Base-by-base conservation (phyloP, 2,113 vertebrate species). In the Pygoscelis antarcticus region DNA sequence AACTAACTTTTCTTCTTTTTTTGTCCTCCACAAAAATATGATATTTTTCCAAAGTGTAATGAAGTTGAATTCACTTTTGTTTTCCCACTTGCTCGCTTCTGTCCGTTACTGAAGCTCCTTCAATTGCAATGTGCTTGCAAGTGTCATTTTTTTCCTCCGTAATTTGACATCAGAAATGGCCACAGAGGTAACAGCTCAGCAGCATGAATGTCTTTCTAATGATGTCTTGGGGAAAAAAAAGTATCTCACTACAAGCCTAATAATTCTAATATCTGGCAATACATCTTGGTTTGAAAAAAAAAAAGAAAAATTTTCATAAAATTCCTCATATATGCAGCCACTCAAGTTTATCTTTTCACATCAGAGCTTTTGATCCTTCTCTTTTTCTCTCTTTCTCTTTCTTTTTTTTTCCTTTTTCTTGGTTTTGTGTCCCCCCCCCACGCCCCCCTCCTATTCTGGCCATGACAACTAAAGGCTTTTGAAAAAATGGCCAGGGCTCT, bases 391-490 rank as follows among this genome's bases (percentile, higher is more conserved):
- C 13, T 20, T 4, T 30, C 1, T 30, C 7, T 47, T 1, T 65
- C 3, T 3, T 52, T 18, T 62, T 5, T 42, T 8, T 11, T 16
- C 22, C 5, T 23, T 30, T 16, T 46, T 62, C 42, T 3, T 42
- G 6, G 42, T 42, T 42, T 42, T 42, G 42, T 42, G 42, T 42
- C 15, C 14, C 6, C 11, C 18, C 30, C 11, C n/a, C n/a, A n/a
- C n/a, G n/a, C n/a, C 18, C 7, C 27, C 8, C 8, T 3, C 27
- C 17, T 71, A 61, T 90, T 93, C 92, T 77, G 77, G 29, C 87
- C 52, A 68, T 97, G 97, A 98, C 98, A 98, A 97, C 93, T 89
- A 97, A 97, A 97, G 95, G 85, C 93, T 98, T 96, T 96, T 91
- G 93, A 98, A 98, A 97, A 98, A 98, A 97, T 98, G 97, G 88